These are phyloP conservation scores for Ornithorhynchus anatinus DNA, from an alignment of 2,113 vertebrate genomes.

Conservation along the genomic window DNA sequence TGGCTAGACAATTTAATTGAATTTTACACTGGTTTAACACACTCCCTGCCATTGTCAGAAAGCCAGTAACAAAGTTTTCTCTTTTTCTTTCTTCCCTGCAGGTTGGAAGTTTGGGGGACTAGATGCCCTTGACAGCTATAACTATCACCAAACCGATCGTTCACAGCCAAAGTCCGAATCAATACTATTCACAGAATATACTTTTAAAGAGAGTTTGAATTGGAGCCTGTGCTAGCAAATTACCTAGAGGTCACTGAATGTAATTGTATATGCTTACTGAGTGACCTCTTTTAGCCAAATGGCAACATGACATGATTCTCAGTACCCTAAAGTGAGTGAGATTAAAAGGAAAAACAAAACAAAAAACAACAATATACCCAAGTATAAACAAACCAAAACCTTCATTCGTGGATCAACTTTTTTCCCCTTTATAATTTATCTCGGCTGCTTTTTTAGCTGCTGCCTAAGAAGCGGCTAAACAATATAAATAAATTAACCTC, in stretches of 20 bases:
- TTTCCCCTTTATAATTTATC: too few relatives aligned
- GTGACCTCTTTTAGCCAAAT: too few relatives aligned
- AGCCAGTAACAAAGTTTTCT: constrained; percentile 78
- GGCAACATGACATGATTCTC: constrained; percentile 47
- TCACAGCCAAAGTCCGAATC: constrained; percentile 35
- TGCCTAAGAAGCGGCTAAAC: too few relatives aligned
- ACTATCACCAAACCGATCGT: constrained; percentile 58
- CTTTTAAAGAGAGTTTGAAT: constrained; percentile 40
- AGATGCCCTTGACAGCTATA: constrained; percentile 42
- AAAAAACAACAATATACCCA: too few relatives aligned
- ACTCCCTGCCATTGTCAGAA: constrained; percentile 79
- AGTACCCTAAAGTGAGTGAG: constrained; percentile 27
- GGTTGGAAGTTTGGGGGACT: constrained; percentile 70
- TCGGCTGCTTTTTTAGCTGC: too few relatives aligned
- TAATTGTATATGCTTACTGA: too few relatives aligned
- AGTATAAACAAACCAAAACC: too few relatives aligned
- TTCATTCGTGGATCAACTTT: too few relatives aligned
- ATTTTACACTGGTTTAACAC: constrained; percentile 89
- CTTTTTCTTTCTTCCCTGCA: constrained; percentile 65
- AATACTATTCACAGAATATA: constrained; percentile 6
- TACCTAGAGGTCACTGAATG: constrained; percentile 32
- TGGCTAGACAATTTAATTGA: constrained; percentile 88
- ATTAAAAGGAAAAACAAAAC: constrained; percentile 53
- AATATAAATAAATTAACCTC: too few relatives aligned
- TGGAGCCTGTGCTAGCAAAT: constrained; percentile 15